Evolutionary conservation across 2,113 vertebrate species (phyloP).

Genomic region (Myodes glareolus): DNA sequence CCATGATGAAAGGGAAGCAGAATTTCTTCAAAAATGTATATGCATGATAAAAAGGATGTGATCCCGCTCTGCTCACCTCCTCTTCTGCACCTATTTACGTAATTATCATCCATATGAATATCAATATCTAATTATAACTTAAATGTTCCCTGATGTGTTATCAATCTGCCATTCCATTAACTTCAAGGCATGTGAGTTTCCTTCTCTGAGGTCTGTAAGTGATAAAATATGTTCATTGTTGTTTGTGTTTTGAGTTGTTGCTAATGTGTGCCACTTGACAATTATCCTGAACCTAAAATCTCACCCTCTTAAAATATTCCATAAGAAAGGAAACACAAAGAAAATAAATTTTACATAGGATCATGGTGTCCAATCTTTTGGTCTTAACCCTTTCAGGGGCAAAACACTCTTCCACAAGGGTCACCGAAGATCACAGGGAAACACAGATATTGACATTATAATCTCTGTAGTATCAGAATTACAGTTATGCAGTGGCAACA

Average conservation of each 20-base stretch:
- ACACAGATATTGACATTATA: background rate
- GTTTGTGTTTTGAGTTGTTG: background rate
- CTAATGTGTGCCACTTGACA: background rate
- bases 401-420: background rate
- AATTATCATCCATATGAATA: background rate
- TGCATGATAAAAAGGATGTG: background rate
- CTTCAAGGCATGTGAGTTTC: background rate
- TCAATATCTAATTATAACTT: background rate
- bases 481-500: background rate
- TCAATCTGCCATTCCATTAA: background rate
- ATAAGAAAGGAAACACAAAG: background rate
- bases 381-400: accelerated
- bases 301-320: background rate
- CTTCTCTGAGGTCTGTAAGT: background rate
- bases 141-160: background rate
- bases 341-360: background rate
- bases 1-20: background rate
- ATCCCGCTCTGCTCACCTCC: accelerated
- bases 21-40: background rate
- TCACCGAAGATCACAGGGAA: background rate
- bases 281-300: background rate
- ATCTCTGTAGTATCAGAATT: background rate
- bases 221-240: background rate
- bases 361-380: accelerated
- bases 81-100: background rate